phyloP scores from a whole-genome alignment of 2,113 vertebrate genomes.

The Ochotona curzoniae region DNA sequence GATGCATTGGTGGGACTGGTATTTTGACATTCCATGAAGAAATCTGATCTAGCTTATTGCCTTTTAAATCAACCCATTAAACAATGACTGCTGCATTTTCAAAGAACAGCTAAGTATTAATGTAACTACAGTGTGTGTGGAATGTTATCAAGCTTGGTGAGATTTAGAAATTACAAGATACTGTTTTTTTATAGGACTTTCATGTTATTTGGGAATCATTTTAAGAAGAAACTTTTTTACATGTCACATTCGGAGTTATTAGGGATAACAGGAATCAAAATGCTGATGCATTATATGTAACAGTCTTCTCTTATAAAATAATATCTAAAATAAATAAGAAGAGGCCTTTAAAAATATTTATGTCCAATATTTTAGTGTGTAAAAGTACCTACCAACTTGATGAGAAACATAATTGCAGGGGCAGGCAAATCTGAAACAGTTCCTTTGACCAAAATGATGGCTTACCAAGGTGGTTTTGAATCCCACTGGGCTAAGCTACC shows the following conservation, averaged over 20 bases:
- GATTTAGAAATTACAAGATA: background rate
- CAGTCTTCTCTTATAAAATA: background rate
- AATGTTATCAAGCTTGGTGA: background rate
- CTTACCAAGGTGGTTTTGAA: too few relatives aligned
- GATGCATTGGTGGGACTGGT: background rate
- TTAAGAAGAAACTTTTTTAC: background rate
- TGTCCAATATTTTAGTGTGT: background rate
- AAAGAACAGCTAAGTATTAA: background rate
- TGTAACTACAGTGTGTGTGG: background rate
- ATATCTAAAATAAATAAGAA: background rate
- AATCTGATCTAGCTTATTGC: background rate
- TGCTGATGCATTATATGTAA: background rate
- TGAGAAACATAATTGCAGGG: background rate
- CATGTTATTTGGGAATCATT: background rate
- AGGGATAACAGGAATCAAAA: background rate
- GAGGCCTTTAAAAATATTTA: background rate
- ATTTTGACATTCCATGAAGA: background rate
- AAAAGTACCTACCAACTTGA: background rate
- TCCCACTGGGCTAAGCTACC: too few relatives aligned
- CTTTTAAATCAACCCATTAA: slow-evolving; percentile 8
- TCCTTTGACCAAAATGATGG: too few relatives aligned
- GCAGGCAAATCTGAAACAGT: background rate
- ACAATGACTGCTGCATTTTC: background rate
- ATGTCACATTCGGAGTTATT: background rate
- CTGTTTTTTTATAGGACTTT: background rate